Conservation (phyloP, 2,888 invertebrate species). For the Drosophila rellima region DNA sequence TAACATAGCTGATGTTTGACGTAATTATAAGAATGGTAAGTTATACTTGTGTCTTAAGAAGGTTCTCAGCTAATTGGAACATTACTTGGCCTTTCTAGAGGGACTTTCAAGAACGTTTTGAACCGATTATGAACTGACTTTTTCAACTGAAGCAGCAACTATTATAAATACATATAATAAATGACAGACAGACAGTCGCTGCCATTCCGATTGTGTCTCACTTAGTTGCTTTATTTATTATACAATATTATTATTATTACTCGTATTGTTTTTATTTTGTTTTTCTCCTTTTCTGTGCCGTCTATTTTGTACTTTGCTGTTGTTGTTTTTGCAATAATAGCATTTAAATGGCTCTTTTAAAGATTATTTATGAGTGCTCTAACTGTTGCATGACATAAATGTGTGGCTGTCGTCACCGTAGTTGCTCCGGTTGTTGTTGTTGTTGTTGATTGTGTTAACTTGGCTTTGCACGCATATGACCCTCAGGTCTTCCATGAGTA, state of each 20-base stretch:
- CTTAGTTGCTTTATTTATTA: constrained; percentile 54
- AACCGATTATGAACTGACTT: constrained; percentile 10
- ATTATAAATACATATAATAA: constrained; percentile 46
- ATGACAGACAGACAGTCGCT: constrained; percentile 39
- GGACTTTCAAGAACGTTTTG: constrained; percentile 6
- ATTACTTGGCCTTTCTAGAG: neutral
- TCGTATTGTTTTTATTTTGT: constrained; percentile 3
- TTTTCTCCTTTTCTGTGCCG: neutral
- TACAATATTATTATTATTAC: constrained; percentile 36
- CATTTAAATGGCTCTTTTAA: constrained; percentile 76
- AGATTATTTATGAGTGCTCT: constrained; percentile 70
- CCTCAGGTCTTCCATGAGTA: constrained; percentile 63
- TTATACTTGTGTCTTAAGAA: neutral
- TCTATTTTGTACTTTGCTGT: constrained; percentile 14
- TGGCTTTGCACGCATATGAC: constrained; percentile 62
- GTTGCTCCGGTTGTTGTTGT: constrained; percentile 31
- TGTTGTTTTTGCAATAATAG: constrained; percentile 60
- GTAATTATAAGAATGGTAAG: constrained; percentile 2
- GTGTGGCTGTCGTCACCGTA: constrained; percentile 51
- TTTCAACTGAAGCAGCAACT: constrained; percentile 17
- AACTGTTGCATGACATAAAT: constrained; percentile 66
- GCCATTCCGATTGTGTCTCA: constrained; percentile 56
- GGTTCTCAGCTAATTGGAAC: constrained; percentile 9
- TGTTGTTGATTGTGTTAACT: constrained; percentile 3
- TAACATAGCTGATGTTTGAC: neutral